Evolutionary conservation across 2,797 vertebrate species (phyloP).

Genomic region (Dendrocincla tyrannina): DNA sequence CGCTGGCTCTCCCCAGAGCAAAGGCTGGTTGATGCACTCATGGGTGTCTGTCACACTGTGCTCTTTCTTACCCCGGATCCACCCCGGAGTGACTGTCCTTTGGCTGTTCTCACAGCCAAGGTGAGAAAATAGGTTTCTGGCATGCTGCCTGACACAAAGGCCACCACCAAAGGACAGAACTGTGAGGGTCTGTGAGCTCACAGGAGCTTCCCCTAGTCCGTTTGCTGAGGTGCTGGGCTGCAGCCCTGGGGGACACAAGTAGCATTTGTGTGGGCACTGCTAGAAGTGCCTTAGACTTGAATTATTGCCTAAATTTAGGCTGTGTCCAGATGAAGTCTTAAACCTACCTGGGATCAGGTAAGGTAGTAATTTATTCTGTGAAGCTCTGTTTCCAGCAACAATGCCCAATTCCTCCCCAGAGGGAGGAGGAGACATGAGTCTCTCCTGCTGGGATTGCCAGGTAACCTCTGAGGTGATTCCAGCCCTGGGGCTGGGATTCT

Average conservation of each 20-base stretch:
- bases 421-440: not conserved
- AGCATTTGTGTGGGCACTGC: rapidly evolving
- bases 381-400: not conserved
- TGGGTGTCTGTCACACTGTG: not conserved
- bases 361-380: not conserved
- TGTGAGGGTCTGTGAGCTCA: not conserved
- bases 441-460: not conserved
- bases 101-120: rapidly evolving
- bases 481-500: not conserved
- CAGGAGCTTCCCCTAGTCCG: rapidly evolving
- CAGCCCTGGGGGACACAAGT: not conserved
- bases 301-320: not conserved
- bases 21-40: rapidly evolving
- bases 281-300: not conserved
- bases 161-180: rapidly evolving
- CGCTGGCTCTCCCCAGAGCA: not conserved
- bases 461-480: not conserved
- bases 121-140: not conserved
- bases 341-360: not conserved
- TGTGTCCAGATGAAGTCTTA: not conserved
- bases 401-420: not conserved
- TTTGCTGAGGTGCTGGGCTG: not conserved
- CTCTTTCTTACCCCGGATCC: not conserved
- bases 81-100: not conserved
- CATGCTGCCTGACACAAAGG: not conserved